Base-by-base conservation (phyloP, 1,140 invertebrate species). In the Himalopsyche phryganea region DNA sequence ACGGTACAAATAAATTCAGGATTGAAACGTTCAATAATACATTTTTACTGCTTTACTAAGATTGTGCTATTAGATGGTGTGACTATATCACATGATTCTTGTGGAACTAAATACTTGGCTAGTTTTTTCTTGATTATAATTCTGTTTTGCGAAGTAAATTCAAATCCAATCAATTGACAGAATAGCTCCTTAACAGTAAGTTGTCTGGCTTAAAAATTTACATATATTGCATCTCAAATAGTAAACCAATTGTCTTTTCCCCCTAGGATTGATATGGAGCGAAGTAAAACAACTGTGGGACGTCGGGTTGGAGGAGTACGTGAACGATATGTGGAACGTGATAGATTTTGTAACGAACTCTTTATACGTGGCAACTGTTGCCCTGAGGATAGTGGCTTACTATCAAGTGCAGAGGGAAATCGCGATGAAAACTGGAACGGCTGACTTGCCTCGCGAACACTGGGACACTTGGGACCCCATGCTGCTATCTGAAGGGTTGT, bases 251-350 rank as follows among this genome's bases (percentile, higher is more conserved):
- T 19, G 32, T 50, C 47, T 54, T 65, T 23, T 64, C 45, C 66
- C 73, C 66, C 58, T 73, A 90, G 95, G 96, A 40, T 77, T 98
- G 60, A 97, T 99, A 68, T 98, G 96, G 96, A 95, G 94, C 63
- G 96, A 98, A 79, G 94, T 98, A 63, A 98, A 98, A 73, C 95
- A 98, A 71, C 78, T 98, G 18, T 98, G 96, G 95, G 93, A 98
- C 74, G 92, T 96, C 59, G 96, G 96, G 0, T 79, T 97, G 17
- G 87, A 93, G 66, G 94, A 98, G 70, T 99, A 98, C 71, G 86
- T 94, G 32, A 89, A 91, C 66, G 96, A 98, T 75, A 98, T 98
- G 94, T 98, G 96, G 96, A 99, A 98, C 75, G 94, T 98, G 46
- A 91, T 98, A 59, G 96, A 98, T 78, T 98, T 98, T 75, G 91